A percentile compares a stretch with the other conserved stretches of the same genome.
These are phyloP conservation scores for Ophthalmolycus amberensis DNA, from an alignment of 2,113 vertebrate species.

Conservation along the genomic window DNA sequence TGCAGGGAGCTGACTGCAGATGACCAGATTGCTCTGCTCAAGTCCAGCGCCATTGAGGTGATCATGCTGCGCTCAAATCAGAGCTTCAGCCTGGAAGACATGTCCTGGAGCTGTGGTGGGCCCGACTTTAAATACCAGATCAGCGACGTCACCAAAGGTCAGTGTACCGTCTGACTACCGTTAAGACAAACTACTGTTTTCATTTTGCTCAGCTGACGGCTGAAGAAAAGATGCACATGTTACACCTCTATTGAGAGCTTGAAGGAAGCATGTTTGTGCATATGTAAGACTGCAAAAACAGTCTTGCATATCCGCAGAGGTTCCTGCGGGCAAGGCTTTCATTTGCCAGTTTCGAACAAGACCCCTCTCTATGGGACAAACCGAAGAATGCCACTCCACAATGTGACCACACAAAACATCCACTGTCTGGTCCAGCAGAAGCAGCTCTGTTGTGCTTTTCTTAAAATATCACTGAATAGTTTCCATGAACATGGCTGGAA, in stretches of 20 bases:
- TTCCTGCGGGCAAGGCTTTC: constrained; percentile 48
- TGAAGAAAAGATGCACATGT: constrained; percentile 14
- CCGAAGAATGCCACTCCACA: constrained; percentile 66
- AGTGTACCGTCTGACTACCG: constrained; percentile 32
- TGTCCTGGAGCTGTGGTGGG: constrained; percentile 95
- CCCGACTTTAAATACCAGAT: constrained; percentile 92
- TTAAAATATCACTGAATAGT: constrained; percentile 30
- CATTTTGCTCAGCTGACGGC: not conserved
- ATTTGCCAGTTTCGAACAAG: constrained; percentile 62
- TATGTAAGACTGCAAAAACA: constrained; percentile 21
- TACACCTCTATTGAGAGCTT: not conserved
- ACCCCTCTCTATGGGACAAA: constrained; percentile 53
- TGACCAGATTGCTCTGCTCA: constrained; percentile 97
- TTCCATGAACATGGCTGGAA: constrained; percentile 14
- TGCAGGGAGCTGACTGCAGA: constrained; percentile 91
- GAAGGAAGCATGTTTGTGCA: constrained; percentile 25
- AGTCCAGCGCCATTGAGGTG: constrained; percentile 97
- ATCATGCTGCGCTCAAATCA: constrained; percentile 99
- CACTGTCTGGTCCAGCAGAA: constrained; percentile 45
- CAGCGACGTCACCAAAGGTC: constrained; percentile 93
- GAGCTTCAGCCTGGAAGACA: constrained; percentile 94
- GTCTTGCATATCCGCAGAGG: constrained; percentile 34
- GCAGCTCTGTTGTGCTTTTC: constrained; percentile 38
- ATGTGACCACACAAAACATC: constrained; percentile 56
- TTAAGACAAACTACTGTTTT: not conserved